Evolutionary conservation across 2,888 invertebrate species (phyloP).

Genomic region (Philhelius pedissequus): DNA sequence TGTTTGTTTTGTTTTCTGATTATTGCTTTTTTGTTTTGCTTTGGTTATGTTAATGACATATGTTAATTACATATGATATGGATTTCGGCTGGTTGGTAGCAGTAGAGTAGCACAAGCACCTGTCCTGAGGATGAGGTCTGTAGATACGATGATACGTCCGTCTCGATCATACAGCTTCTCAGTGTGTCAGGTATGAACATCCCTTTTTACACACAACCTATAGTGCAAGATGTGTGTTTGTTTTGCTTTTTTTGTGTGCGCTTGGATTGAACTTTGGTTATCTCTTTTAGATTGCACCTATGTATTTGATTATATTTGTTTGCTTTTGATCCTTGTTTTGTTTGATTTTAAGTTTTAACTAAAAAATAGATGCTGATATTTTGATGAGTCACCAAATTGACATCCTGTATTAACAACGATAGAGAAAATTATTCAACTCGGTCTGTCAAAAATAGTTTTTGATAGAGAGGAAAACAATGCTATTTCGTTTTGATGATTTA

Average conservation of each 20-base stretch:
- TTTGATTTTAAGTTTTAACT: background rate
- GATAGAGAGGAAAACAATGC: background rate
- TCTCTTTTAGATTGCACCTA: background rate
- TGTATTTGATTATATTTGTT: background rate
- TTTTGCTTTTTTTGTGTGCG: background rate
- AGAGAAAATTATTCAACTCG: background rate
- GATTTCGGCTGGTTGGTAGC: conserved; percentile 74
- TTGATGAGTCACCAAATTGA: conserved; percentile 31
- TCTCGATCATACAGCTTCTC: conserved; percentile 97
- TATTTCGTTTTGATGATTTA: background rate
- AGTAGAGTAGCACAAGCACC: conserved; percentile 81
- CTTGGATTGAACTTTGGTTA: background rate
- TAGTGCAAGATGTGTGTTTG: conserved; percentile 33
- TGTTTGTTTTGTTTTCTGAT: conserved; percentile 52
- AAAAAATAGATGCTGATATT: conserved; percentile 22
- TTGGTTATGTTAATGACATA: conserved; percentile 74
- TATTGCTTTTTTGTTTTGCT: conserved; percentile 47
- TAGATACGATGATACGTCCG: conserved; percentile 95
- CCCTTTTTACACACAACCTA: conserved; percentile 72
- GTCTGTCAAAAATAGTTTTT: background rate
- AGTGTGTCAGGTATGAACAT: conserved; percentile 96
- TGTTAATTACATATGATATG: conserved; percentile 75
- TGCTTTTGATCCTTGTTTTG: background rate
- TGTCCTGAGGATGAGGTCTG: conserved; percentile 97
- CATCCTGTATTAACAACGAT: conserved; percentile 25